Percentiles rank a stretch among this genome's conserved stretches.
Conservation (phyloP, 2,113 vertebrate species). For the Micronycteris hirsuta region DNA sequence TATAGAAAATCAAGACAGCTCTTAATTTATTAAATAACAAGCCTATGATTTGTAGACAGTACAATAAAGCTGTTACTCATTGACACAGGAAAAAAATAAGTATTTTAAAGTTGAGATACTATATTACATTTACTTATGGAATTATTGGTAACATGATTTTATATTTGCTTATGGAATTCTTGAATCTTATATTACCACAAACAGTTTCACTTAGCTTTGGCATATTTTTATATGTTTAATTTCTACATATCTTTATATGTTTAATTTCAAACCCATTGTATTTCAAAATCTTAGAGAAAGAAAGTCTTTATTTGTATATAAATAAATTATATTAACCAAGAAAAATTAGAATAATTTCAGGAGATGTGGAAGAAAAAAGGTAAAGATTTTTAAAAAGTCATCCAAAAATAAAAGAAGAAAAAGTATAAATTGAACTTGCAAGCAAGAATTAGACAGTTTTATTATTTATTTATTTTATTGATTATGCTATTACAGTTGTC, state of each 20-base stretch:
- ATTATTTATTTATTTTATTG: background rate
- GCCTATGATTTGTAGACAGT: no score
- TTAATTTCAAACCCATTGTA: background rate
- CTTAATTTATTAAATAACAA: no score
- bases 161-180: background rate
- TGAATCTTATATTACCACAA: background rate
- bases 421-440: background rate
- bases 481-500: no score
- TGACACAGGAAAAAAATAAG: no score
- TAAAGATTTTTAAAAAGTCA: background rate
- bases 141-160: background rate
- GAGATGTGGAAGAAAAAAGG: background rate
- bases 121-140: background rate
- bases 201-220: background rate
- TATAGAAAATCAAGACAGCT: background rate
- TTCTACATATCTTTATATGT: background rate
- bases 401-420: background rate
- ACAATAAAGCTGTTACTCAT: no score
- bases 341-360: background rate
- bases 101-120: no score
- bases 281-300: background rate
- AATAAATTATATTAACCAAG: background rate
- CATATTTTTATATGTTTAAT: background rate
- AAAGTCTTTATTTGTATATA: background rate
- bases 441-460: background rate